Conservation (phyloP, 2,797 vertebrate species). For the Myiotriccus ornatus region DNA sequence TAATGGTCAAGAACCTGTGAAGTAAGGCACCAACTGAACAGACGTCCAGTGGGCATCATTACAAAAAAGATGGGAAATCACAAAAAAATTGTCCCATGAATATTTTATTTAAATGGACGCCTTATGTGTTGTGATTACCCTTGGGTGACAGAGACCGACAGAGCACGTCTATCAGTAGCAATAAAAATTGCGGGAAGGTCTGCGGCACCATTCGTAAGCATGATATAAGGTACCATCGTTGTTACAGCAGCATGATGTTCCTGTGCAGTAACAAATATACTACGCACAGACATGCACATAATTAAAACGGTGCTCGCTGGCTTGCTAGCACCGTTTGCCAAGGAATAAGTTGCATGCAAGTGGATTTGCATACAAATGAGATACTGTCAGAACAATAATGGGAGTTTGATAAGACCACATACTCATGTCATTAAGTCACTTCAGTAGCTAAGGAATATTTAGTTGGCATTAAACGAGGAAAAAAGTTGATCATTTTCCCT, state of each 20-base stretch:
- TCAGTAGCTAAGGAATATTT: slow-evolving; percentile 57
- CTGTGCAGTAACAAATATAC: slow-evolving; percentile 66
- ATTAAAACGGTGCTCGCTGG: slow-evolving; percentile 60
- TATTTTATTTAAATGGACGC: slow-evolving; percentile 4
- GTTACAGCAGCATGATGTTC: slow-evolving; percentile 56
- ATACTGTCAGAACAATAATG: slow-evolving; percentile 67
- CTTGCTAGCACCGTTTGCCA: slow-evolving; percentile 65
- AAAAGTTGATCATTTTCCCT: slow-evolving; percentile 61
- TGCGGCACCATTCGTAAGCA: slow-evolving; percentile 26
- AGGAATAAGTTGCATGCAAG: slow-evolving; percentile 69
- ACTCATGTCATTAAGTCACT: slow-evolving; percentile 69
- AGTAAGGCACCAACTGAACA: background rate
- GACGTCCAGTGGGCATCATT: background rate
- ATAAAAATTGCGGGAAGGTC: slow-evolving; percentile 46
- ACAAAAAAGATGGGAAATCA: slow-evolving; percentile 5
- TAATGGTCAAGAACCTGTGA: background rate
- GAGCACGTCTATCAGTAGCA: background rate
- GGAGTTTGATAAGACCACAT: slow-evolving; percentile 71
- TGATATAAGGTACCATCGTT: slow-evolving; percentile 25
- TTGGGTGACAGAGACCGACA: background rate
- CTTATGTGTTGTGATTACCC: background rate
- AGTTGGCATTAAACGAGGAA: slow-evolving; percentile 44
- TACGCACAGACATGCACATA: slow-evolving; percentile 57
- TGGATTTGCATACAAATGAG: slow-evolving; percentile 82
- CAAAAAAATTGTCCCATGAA: background rate